A percentile compares a stretch with the other conserved stretches of the same genome.
Conservation (phyloP, 2,797 vertebrate species). For the Lemur catta region DNA sequence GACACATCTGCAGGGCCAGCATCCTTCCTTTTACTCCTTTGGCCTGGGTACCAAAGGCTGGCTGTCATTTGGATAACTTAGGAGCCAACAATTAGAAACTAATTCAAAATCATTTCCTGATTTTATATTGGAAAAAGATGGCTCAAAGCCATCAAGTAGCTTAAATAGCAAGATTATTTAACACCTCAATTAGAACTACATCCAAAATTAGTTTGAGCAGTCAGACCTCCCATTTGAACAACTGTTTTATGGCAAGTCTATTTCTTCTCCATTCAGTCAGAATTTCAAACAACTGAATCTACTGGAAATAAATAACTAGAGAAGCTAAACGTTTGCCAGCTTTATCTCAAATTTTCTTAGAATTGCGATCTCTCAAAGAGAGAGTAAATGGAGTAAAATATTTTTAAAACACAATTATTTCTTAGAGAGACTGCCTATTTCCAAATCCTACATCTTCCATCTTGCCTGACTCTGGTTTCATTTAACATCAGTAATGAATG, state of each 20-base stretch:
- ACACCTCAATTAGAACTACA: conserved; percentile 45
- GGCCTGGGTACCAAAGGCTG: not conserved
- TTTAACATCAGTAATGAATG: not conserved
- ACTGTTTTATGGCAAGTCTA: conserved; percentile 24
- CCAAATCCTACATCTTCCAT: not conserved
- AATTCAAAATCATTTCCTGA: conserved; percentile 27
- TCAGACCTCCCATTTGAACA: conserved; percentile 24
- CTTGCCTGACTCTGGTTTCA: not conserved
- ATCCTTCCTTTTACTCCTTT: not conserved
- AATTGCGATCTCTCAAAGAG: conserved; percentile 31
- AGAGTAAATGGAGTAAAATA: not conserved
- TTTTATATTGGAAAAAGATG: conserved; percentile 24
- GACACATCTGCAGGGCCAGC: not conserved
- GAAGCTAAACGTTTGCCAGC: not conserved
- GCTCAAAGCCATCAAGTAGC: conserved; percentile 1
- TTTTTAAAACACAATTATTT: conserved; percentile 46
- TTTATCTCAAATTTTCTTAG: conserved; percentile 60
- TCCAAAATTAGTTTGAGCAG: conserved; percentile 40
- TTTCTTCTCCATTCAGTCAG: conserved; percentile 21
- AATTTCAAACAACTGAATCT: conserved; percentile 57
- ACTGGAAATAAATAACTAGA: conserved; percentile 51
- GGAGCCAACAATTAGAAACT: not conserved
- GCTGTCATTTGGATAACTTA: not conserved
- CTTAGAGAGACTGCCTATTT: conserved; percentile 1
- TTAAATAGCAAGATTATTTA: conserved; percentile 47